Evolutionary conservation across 2,113 vertebrate genomes (phyloP), one percentile per base, ranked within the genome.

Genomic region (Hemiprocne comata): DNA sequence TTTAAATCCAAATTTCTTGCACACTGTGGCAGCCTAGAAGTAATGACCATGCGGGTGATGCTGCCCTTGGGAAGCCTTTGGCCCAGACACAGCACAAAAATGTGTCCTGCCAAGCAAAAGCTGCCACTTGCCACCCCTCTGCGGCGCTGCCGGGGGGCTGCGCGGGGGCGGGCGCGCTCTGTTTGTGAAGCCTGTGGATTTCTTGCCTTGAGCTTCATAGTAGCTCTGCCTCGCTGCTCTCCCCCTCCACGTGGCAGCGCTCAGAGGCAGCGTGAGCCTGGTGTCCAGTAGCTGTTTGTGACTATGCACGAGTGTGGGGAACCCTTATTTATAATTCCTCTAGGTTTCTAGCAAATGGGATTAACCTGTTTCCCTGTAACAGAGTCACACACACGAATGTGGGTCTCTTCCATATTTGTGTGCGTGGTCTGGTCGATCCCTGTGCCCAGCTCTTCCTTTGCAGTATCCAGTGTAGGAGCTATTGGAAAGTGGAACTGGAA

Each of bases 271-370:
- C 1, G 73, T 87, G 46, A 93, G 76, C 95, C 96, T 91, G 53
- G 66, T 95, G 92, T 96, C 94, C 95, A 81, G 92, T 98, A 97
- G 97, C 97, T 98, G 97, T 94, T 97, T 90, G 96, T 96, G 96
- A 97, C 97, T 96, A 88, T 18, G 96, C 98, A 96, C 94, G 64
- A 93, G 75, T 94, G 91, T 95, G 93, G 85, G 94, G 83, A 94
- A 70, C 85, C 93, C 84, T 82, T 91, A 77, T 94, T 97, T 93
- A 84, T 94, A 90, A 95, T 94, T 83, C 92, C 89, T 97, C 17
- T 97, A 97, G 94, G 74, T 94, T 95, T 94, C 92, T 96, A 94
- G 94, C 60, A 50, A 81, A 79, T 0, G 2, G 87, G 85, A 83
- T 85, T 94, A 93, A 91, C 86, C 85, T 64, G 51, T 91, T 92